A percentile compares a stretch with the other conserved stretches of the same genome.
Evolutionary conservation across 2,113 vertebrate genomes (phyloP).

Genomic region (Anseranas semipalmata): DNA sequence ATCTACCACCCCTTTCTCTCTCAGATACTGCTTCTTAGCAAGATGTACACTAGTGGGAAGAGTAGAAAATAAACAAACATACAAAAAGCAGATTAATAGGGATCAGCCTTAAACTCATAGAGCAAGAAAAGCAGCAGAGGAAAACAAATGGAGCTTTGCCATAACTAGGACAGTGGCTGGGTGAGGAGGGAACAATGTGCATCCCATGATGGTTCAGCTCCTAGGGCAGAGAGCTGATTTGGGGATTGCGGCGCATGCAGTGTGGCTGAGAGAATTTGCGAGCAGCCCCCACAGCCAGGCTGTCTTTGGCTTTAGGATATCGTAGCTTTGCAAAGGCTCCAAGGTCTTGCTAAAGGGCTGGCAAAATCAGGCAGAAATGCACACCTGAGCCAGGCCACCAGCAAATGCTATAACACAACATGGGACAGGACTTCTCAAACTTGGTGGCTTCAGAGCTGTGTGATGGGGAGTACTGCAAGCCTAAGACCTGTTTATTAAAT

Average conservation of each 20-base stretch:
- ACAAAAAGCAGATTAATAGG: neutral
- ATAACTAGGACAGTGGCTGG: neutral
- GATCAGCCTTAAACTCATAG: neutral
- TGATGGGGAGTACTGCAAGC: neutral
- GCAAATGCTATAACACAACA: neutral
- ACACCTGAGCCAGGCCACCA: neutral
- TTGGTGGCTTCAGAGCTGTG: neutral
- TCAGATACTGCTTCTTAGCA: neutral
- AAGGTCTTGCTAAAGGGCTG: neutral
- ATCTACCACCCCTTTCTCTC: neutral
- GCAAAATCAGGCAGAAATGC: neutral
- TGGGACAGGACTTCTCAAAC: neutral
- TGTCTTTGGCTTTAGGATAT: neutral
- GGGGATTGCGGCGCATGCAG: neutral
- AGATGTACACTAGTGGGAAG: neutral
- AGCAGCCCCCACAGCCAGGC: rapidly evolving
- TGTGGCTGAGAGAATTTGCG: neutral
- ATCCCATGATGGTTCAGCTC: rapidly evolving
- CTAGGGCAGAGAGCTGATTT: neutral
- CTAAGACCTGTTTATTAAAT: neutral
- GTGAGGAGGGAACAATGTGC: neutral
- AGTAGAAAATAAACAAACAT: neutral
- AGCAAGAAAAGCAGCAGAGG: neutral
- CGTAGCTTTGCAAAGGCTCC: neutral
- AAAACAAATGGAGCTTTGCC: neutral